Evolutionary conservation across 2,888 invertebrate species (phyloP), one percentile per base, ranked within the genome.

Genomic region (Heliconius cydno): DNA sequence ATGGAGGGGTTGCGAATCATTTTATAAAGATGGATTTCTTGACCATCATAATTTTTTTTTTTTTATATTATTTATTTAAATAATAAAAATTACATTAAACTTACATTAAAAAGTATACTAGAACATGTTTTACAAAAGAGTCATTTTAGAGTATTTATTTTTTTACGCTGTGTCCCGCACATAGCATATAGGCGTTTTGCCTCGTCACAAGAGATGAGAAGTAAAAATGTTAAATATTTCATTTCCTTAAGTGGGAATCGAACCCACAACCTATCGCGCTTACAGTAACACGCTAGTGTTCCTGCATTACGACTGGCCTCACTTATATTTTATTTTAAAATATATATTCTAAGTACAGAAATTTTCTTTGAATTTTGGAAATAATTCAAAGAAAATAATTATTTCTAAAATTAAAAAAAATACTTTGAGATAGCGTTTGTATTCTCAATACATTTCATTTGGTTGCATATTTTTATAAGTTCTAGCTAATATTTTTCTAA

Each of bases 1-100:
- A 80, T 81, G 82, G 86, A 87, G 90, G 92, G 92, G 93, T 92
- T 92, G 93, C 92, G 87, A 92, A 93, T 92, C 83, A 82, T 82
- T 82, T 79, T 70, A 80, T 77, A 78, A 78, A 74, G 34, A 76
- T 79, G 68, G 52, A 79, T 76, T 71, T 71, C 57, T 60, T 73
- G 60, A 73, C 57, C 73, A 73, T 73, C 73, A 25, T 1, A 72
- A 4, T 52, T 52, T 30, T 4, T 52, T 73, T 65, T 13, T 28
- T 65, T 65, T 15, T 65, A 15, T 7, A 28, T 65, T 28, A 65
- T 65, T 65, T 15, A 2, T 15, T 65, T 25, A 65, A 65, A 65
- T 28, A 65, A 28, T 1, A 12, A 63, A 63, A 63, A 28, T 1
- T 63, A 25, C n/a, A n/a, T n/a, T n/a, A n/a, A n/a, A n/a, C 30